Conservation (phyloP, 2,888 invertebrate genomes). For the Hypselothyrea guttata region DNA sequence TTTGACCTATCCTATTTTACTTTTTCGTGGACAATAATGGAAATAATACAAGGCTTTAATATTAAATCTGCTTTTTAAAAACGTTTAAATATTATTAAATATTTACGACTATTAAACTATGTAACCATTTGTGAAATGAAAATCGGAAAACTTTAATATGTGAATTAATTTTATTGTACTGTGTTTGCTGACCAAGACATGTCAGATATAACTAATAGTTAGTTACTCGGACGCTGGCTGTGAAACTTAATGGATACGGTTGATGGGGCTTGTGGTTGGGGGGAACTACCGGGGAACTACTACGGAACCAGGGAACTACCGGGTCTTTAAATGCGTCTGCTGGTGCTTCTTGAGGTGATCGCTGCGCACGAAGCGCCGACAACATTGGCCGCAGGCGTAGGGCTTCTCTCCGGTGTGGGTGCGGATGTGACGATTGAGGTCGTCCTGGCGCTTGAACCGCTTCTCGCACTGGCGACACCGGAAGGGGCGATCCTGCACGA, state of each 20-base stretch:
- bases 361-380: constrained; percentile 77
- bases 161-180: constrained; percentile 68
- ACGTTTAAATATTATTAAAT: no score
- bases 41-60: no score
- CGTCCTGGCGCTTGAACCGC: constrained; percentile 79
- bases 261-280: no score
- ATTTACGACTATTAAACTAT: no score
- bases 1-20: no score
- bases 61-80: no score
- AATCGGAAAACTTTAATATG: constrained; percentile 50
- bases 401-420: constrained; percentile 80
- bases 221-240: constrained; percentile 53
- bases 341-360: constrained; percentile 80
- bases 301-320: no score
- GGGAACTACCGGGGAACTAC: no score
- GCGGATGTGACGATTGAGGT: constrained; percentile 79
- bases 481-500: constrained; percentile 72
- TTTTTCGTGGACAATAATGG: no score
- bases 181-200: constrained; percentile 58
- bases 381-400: constrained; percentile 73
- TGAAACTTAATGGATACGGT: constrained; percentile 49
- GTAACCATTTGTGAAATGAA: no score
- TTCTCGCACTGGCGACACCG: constrained; percentile 73
- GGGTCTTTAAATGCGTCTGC: constrained; percentile 74
- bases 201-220: constrained; percentile 65